Evolutionary conservation across 2,113 vertebrate genomes (phyloP), one percentile per base, ranked within the genome.

Genomic region (Engystomops pustulosus): DNA sequence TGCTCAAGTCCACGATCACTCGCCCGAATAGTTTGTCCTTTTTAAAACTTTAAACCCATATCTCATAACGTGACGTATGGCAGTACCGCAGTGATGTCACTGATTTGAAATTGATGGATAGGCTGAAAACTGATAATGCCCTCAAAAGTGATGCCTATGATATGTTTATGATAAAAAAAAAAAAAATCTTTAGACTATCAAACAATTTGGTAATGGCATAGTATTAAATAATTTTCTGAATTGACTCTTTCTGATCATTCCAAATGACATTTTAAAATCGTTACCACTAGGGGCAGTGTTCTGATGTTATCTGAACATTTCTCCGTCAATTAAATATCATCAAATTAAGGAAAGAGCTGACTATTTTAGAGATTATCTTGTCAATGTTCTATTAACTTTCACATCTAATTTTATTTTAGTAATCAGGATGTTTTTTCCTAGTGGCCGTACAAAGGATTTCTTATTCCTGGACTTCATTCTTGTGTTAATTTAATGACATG

Each of bases 381-480:
- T 78, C 34, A 25, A 60, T 78, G 20, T 41, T 38, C 32, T 60
- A 58, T 65, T 65, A 65, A 65, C 41, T 65, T 65, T 65, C 9
- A 79, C 58, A 11, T 79, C 55, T 65, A 65, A 79, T 79, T 79
- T 79, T 79, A 67, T 79, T 79, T 79, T 65, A 30, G 55, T 25
- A 67, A 79, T 45, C 77, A 45, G 58, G 77, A 47, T 62, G 23
- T 62, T 79, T 79, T 79, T 67, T 79, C 36, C 77, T 79, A 67
- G 77, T 79, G 55, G 55, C 77, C 5, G 77, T 65, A 65, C 77
- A 79, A 44, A 65, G 77, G 77, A 79, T 79, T 47, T 58, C 38
- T 45, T 79, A 30, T 62, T 4, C 25, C 34, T 45, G 36, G 36
- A 79, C 44, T 79, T 65, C 38, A 79, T 67, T 41, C 38, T 79